These are phyloP conservation scores for Branchipolynoe longqiensis DNA, from an alignment of 2,888 invertebrate species.

Conservation along the genomic window DNA sequence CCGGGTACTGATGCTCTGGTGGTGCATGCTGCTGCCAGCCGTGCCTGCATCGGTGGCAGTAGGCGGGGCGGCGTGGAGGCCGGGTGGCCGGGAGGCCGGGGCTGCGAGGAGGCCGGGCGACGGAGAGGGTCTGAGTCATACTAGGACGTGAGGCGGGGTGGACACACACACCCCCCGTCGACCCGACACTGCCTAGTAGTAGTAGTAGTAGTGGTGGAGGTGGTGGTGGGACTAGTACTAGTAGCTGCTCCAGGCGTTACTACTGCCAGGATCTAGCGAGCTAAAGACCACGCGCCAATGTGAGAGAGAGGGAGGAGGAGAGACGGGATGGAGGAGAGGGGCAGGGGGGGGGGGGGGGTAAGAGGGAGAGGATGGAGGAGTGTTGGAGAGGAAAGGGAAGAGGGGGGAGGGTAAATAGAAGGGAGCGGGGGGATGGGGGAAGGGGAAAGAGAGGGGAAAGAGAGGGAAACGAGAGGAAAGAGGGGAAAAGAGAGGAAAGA, in stretches of 20 bases:
- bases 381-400: not conserved
- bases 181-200: no score
- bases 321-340: no score
- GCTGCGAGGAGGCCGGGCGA: conserved; percentile 4
- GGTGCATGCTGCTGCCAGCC: not conserved
- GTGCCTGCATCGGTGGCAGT: not conserved
- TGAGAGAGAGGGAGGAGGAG: no score
- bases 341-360: not conserved
- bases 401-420: not conserved
- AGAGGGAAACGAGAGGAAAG: not conserved
- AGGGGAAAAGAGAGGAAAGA: not conserved
- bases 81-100: no score
- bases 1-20: not conserved
- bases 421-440: not conserved
- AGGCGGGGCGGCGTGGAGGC: not conserved
- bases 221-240: no score
- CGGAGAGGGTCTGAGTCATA: conserved; percentile 33
- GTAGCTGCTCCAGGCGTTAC: conserved; percentile 1
- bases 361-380: not conserved
- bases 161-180: conserved; percentile 24
- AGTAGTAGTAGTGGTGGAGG: no score
- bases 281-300: no score
- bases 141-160: conserved; percentile 22
- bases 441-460: not conserved
- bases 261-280: conserved; percentile 16